Conservation (phyloP, 2,797 vertebrate genomes). For the Choloepus didactylus region DNA sequence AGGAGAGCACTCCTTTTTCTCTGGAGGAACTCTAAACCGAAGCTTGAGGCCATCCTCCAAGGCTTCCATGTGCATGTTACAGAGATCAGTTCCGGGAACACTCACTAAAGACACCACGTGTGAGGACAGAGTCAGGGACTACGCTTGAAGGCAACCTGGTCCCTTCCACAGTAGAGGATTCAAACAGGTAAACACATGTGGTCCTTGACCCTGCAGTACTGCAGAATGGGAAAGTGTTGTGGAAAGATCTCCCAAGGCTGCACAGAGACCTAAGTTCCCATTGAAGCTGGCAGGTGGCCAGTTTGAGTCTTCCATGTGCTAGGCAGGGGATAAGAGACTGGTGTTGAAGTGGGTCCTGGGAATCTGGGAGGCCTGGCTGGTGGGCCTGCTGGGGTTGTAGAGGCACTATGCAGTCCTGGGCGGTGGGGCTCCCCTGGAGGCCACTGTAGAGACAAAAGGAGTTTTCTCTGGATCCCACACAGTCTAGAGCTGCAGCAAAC, state of each 20-base stretch:
- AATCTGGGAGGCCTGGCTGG: conserved; percentile 35
- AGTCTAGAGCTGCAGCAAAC: conserved; percentile 66
- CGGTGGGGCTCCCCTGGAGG: neutral
- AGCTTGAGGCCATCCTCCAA: neutral
- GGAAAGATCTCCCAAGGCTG: conserved; percentile 21
- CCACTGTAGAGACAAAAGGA: conserved; percentile 29
- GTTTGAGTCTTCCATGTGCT: conserved; percentile 7
- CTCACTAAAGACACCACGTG: neutral
- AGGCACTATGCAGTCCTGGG: neutral
- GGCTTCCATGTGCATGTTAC: neutral
- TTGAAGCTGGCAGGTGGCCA: neutral
- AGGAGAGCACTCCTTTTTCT: neutral
- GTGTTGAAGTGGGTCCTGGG: neutral
- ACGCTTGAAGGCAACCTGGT: neutral
- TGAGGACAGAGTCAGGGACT: neutral
- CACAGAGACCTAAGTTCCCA: neutral
- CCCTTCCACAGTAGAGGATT: neutral
- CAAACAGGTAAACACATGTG: neutral
- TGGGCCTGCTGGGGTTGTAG: neutral
- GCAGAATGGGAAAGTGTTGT: fast-evolving
- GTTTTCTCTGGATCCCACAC: conserved; percentile 49
- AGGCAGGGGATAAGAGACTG: neutral
- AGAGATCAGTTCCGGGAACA: neutral
- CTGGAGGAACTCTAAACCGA: conserved; percentile 1
- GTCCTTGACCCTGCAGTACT: neutral